Evolutionary conservation across 1,140 invertebrate genomes (phyloP), one percentile per base, ranked within the genome.

Genomic region (Coelopa frigida): DNA sequence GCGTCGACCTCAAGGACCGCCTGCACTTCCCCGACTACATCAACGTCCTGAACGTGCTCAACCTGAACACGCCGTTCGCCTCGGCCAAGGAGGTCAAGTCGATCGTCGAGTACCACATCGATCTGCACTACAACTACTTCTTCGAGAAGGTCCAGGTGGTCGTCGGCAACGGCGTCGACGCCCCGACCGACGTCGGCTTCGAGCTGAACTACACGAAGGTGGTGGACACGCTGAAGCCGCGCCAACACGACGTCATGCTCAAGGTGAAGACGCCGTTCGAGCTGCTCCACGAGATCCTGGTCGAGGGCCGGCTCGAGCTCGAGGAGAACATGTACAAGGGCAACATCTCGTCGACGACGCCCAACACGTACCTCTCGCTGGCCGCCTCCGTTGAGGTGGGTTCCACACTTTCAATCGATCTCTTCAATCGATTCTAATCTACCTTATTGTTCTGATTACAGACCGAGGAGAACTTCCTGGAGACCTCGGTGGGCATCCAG

Each of bases 11-110:
- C 26, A 68, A 74, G n/a, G 70, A 78, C 54, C 68, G 51, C 37
- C 68, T 74, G 1, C 61, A 53, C 6, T 70, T 70, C 12, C 70
- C 81, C 59, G 76, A 83, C 61, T 70, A 80, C 14, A 72, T 83
- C 21, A 74, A 78, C 44, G 78, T 85, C 47, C 74, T 73, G 15
- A 87, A 87, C 69, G 74, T 77, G 1, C 57, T 87, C 1, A 76
- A 75, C 43, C 52, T 87, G 0, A 70, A 71, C 27, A 81, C 83
- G 1, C 82, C 84, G 0, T 86, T 80, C 54, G 55, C 57, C 46
- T 58, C 56, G 17, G 73, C 76, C 17, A 74, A 74, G 44, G 75
- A 80, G 50, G 61, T 84, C 7, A 77, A 74, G 47, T 82, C 76
- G 0, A 62, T 73, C 21, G 79, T 78, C 50, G 73, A 77, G 3